Percentiles rank a stretch among this genome's conserved stretches.
Conservation (phyloP, 1,140 invertebrate genomes). For the Lutraria rhynchaena region DNA sequence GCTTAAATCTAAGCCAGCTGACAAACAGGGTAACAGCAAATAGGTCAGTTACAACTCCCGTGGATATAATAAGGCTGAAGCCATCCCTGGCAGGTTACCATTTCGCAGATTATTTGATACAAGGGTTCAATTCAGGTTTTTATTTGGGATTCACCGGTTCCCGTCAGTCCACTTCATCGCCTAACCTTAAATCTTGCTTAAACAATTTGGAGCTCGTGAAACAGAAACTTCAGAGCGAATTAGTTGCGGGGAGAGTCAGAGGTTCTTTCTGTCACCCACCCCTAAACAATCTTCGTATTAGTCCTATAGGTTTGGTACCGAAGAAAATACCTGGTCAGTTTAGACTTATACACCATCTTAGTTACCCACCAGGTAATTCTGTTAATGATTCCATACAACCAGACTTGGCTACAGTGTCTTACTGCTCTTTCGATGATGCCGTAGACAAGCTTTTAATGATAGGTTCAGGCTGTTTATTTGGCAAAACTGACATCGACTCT, state of each 20-base stretch:
- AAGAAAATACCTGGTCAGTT: constrained; percentile 27
- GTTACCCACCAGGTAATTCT: not conserved
- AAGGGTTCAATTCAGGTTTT: constrained; percentile 47
- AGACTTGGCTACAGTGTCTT: not conserved
- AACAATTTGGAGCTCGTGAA: not conserved
- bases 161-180: too few relatives aligned
- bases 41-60: not conserved
- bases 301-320: constrained; percentile 21
- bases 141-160: constrained; percentile 19
- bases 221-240: constrained; percentile 6
- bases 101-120: constrained; percentile 5
- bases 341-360: constrained; percentile 34
- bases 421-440: not conserved
- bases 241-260: not conserved
- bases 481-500: constrained; percentile 25
- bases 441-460: not conserved
- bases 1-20: not conserved
- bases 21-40: not conserved
- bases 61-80: not conserved
- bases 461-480: not conserved
- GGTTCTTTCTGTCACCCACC: constrained; percentile 5
- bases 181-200: constrained; percentile 25
- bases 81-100: not conserved
- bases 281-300: constrained; percentile 17
- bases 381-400: constrained; percentile 3